Conservation (phyloP, 2,113 vertebrate genomes). For the Sceloporus undulatus region DNA sequence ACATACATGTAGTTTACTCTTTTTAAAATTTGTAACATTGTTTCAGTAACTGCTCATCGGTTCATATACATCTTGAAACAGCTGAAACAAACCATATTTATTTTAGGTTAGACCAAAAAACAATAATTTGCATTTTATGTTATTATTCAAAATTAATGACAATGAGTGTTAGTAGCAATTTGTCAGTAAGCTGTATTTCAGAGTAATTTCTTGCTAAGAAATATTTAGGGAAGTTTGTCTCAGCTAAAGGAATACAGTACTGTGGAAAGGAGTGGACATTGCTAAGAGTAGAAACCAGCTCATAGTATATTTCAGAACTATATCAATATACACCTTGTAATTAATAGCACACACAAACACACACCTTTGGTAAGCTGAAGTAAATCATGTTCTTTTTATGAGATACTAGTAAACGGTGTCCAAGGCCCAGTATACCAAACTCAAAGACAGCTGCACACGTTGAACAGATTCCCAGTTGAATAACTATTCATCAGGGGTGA, state of each 20-base stretch:
- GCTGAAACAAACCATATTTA: slow-evolving; percentile 26
- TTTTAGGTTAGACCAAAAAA: neutral
- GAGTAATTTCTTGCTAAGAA: neutral
- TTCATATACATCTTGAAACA: slow-evolving; percentile 19
- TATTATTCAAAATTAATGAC: neutral
- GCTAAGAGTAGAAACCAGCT: neutral
- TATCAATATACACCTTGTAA: neutral
- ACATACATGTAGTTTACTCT: neutral
- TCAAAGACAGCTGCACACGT: neutral
- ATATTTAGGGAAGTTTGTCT: slow-evolving; percentile 3
- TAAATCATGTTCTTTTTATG: neutral
- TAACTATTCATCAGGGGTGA: neutral
- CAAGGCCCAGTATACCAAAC: neutral
- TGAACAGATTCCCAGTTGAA: neutral
- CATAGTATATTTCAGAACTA: neutral
- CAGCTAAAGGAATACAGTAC: neutral
- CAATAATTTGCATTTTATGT: neutral
- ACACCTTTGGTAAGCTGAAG: neutral
- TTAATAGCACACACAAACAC: neutral
- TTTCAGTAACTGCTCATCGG: neutral
- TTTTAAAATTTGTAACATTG: no score
- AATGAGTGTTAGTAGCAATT: neutral
- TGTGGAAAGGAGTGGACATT: neutral
- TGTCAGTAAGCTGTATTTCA: slow-evolving; percentile 12
- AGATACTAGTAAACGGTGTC: neutral